Evolutionary conservation across 2,797 vertebrate species (phyloP), one percentile per base, ranked within the genome.

Genomic region (Leuciscus waleckii): DNA sequence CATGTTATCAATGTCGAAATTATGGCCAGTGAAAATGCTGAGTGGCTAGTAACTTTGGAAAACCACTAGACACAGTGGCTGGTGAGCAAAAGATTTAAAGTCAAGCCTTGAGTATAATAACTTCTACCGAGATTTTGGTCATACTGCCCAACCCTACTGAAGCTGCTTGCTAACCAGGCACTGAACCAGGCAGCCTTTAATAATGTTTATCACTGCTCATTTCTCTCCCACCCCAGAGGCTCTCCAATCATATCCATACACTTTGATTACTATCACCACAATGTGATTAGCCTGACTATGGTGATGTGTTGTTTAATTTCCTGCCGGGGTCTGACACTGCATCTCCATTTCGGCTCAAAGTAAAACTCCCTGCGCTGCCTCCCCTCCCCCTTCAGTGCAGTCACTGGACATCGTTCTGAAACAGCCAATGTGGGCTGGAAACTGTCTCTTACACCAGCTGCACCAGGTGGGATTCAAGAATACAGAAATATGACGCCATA

Each of bases 261-360:
- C 82, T 84, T 83, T 73, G 81, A 87, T 89, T 86, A 84, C 70
- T 37, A 84, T 86, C 75, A 87, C 75, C 83, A 74, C 46, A 89
- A 83, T 87, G 70, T 81, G 84, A 86, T 86, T 86, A 84, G 41
- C 61, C 32, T 46, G 79, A 78, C 79, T 71, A 78, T 41, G 58
- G 77, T 41, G 67, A 87, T 87, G 80, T 79, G 78, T 74, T 80
- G 84, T 78, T 87, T 86, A 86, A 89, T 87, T 86, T 87, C 86
- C 84, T 84, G 84, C 67, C 65, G 65, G 75, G 63, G 51, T 89
- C 54, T 85, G 73, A 84, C 84, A 86, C 51, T 63, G 82, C 81
- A 63, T 81, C 56, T 81, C 80, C 63, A 82, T 87, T 86, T 56
- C 49, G 46, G 68, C 54, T 87, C 79, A 63, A 51, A 80, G 69